These are phyloP conservation scores for Drosophila tanythrix DNA, from an alignment of 2,888 invertebrate species.

Conservation along the genomic window DNA sequence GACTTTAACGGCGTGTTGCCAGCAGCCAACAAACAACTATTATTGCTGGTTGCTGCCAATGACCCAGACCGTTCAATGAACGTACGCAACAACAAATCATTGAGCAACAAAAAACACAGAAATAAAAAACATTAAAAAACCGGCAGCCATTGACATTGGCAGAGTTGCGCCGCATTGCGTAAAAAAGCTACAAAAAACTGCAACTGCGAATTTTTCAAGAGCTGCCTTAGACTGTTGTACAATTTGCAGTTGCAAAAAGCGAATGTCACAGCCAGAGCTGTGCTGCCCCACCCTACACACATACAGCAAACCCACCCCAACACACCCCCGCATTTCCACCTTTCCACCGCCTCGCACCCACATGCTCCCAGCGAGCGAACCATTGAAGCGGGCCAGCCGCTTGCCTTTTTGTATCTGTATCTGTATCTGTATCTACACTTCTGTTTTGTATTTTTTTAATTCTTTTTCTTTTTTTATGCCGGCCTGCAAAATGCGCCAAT, in stretches of 20 bases:
- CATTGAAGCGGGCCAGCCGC: slow-evolving; percentile 38
- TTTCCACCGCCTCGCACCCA: background rate
- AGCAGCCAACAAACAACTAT: slow-evolving; percentile 11
- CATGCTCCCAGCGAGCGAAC: slow-evolving; percentile 4
- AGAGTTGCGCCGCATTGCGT: slow-evolving; percentile 47
- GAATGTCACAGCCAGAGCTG: slow-evolving; percentile 61
- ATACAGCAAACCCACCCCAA: background rate
- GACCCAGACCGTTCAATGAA: slow-evolving; percentile 55
- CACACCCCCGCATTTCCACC: background rate
- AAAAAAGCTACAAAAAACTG: slow-evolving; percentile 28
- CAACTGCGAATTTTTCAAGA: slow-evolving; percentile 29
- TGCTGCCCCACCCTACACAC: slow-evolving; percentile 20
- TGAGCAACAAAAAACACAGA: slow-evolving; percentile 6
- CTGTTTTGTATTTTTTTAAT: slow-evolving; percentile 5
- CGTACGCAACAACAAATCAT: slow-evolving; percentile 37
- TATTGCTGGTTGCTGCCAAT: slow-evolving; percentile 44
- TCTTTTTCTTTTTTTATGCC: background rate
- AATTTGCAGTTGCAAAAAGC: slow-evolving; percentile 47
- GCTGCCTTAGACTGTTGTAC: slow-evolving; percentile 16
- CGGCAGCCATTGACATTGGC: slow-evolving; percentile 58
- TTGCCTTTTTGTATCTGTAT: slow-evolving; percentile 1
- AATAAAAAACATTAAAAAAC: slow-evolving; percentile 5
- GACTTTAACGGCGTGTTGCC: slow-evolving; percentile 42
- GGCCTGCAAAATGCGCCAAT: slow-evolving; percentile 56
- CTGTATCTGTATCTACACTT: background rate